These are phyloP conservation scores for Ephestia elutella DNA, from an alignment of 1,140 invertebrate species.

Conservation along the genomic window DNA sequence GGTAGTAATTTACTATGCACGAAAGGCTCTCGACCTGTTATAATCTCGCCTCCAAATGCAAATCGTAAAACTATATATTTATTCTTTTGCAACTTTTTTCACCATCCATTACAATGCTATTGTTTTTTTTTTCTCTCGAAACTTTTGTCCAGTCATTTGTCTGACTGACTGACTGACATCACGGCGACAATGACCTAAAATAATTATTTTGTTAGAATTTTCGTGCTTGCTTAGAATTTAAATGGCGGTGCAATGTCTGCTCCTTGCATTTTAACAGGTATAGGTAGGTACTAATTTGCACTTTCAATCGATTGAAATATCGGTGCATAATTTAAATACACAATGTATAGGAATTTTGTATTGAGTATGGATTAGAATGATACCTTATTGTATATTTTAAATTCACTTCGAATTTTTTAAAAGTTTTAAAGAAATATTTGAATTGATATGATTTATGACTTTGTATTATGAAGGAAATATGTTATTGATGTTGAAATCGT, in stretches of 20 bases:
- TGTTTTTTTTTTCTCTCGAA: slow-evolving; percentile 54
- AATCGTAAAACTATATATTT: slow-evolving; percentile 29
- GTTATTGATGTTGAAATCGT: no score
- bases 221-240: slow-evolving; percentile 41
- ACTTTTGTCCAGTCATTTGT: slow-evolving; percentile 51
- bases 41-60: slow-evolving; percentile 33
- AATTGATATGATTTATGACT: no score
- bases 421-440: no score
- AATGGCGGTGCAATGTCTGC: slow-evolving; percentile 17
- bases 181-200: slow-evolving; percentile 66
- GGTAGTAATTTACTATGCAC: slow-evolving; percentile 22
- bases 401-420: no score
- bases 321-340: neutral
- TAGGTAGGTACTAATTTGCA: neutral
- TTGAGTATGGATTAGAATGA: neutral
- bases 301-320: neutral
- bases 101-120: slow-evolving; percentile 49
- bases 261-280: neutral
- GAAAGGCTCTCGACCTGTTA: neutral
- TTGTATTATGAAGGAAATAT: no score
- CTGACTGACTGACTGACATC: slow-evolving; percentile 57
- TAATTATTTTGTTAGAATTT: slow-evolving; percentile 64
- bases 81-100: slow-evolving; percentile 49
- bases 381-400: no score
- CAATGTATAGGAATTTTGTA: no score